Base-by-base conservation (phyloP, 2,888 invertebrate genomes). In the Apeira syringaria region DNA sequence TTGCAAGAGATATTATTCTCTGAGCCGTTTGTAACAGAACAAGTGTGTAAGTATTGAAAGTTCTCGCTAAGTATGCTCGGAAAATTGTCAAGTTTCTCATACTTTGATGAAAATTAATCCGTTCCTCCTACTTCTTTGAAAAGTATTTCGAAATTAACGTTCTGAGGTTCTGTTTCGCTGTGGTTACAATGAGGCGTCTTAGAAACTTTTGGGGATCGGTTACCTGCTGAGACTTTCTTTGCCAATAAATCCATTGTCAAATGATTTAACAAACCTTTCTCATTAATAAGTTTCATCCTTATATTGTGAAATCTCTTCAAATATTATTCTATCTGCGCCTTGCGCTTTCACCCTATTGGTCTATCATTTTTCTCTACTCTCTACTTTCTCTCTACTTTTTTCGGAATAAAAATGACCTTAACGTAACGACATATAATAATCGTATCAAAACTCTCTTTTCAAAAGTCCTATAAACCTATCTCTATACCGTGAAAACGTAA, bases 41-140 rank as follows among this genome's bases (percentile, higher is more conserved):
- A 55, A 49, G 51, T 42, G 34, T 52, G 50, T 55, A 57, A 52
- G 47, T 52, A 39, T 48, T 18, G 50, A 33, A 47, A 50, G 35
- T 49, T 47, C 11, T 11, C 8, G 42, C n/a, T 45, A 46, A 44
- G 52, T 47, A 46, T 5, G 17, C 36, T 8, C 4, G 1, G 24
- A 20, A 26, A 43, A 9, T 41, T 41, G 26, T 35, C 11, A 38
- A 47, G 30, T 41, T 35, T 3, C 9, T 9, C 9, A 4, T 24
- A 39, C 39, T 35, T 39, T 31, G 10, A 5, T 12, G 6, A 9
- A 25, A 38, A 27, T 32, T 31, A 42, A 37, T 29, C 28, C 29
- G 27, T 27, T 39, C 26, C 24, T 15, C 11, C 17, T 27, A 32
- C 13, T 22, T 26, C 22, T 26, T 47, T 12, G 22, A 24, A 31